phyloP scores from a whole-genome alignment of 2,113 vertebrate genomes.

The Megalops atlanticus region DNA sequence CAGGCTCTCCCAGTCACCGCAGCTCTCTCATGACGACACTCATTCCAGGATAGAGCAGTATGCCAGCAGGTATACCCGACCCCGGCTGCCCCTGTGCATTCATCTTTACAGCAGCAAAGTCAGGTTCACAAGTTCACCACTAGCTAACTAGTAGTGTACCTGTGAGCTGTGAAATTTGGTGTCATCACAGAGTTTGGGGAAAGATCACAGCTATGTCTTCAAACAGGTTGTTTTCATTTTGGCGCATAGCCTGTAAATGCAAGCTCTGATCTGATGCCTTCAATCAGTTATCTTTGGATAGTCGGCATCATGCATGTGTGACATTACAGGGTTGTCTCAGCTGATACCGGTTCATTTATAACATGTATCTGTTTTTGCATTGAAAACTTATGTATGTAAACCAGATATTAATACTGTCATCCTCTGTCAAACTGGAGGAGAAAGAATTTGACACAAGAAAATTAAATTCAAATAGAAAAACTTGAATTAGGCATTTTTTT shows the following conservation, averaged over 20 bases:
- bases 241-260: no score
- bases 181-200: no score
- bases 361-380: neutral
- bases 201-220: no score
- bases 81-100: conserved; percentile 24
- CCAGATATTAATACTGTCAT: neutral
- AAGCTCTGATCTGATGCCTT: neutral
- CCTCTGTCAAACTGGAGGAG: neutral
- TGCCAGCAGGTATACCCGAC: conserved; percentile 86
- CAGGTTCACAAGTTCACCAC: no score
- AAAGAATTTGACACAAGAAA: neutral
- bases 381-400: neutral
- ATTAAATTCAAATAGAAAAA: neutral
- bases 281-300: neutral
- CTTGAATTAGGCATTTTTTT: neutral
- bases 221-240: no score
- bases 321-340: neutral
- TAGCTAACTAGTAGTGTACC: no score
- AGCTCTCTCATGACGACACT: conserved; percentile 93
- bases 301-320: neutral
- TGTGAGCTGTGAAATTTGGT: no score
- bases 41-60: conserved; percentile 96
- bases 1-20: conserved; percentile 88
- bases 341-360: neutral
- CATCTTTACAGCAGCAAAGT: neutral